Base-by-base conservation (phyloP, 2,888 invertebrate genomes). In the Neria commutata region DNA sequence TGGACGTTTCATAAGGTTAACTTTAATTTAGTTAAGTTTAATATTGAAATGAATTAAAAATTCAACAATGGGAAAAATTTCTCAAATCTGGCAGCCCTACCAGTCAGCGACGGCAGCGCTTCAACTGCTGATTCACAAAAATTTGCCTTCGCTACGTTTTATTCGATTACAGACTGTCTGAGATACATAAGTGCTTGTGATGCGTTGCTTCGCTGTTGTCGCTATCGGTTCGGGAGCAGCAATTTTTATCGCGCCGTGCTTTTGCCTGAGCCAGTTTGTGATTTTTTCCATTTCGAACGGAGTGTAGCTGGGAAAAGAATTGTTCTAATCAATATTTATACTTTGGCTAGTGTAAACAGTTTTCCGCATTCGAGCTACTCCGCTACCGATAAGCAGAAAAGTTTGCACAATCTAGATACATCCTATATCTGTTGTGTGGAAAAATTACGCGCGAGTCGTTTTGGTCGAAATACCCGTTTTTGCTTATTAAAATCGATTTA, bases 131-230 rank as follows among this genome's bases (percentile, higher is more conserved):
- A 67, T 62, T 66, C 66, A 67, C 66, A 50, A 55, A 61, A 58
- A 61, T 53, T 63, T 56, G 50, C 48, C 59, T 63, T 54, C 62
- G 60, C 61, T 62, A 62, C 61, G 57, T 61, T 64, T 67, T 65
- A 67, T 66, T 67, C 66, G 56, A 58, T 62, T 67, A 62, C 60
- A 62, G 66, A 66, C 62, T 57, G 63, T 48, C n/a, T 53, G 48
- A 56, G 58, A 61, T 56, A 62, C 45, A 33, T 56, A 56, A 60
- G 62, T 64, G 58, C 34, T 40, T 16, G 17, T 54, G 53, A 52
- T 60, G 61, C 55, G 57, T 45, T 54, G 14, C n/a, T 4, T 8
- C n/a, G 37, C n/a, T 37, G 29, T 11, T n/a, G 16, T 37, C 8
- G 37, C 16, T 37, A 19, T 17, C 42, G 21, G 42, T 42, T n/a